Base-by-base conservation (phyloP, 2,797 vertebrate species). In the Hipposideros larvatus region DNA sequence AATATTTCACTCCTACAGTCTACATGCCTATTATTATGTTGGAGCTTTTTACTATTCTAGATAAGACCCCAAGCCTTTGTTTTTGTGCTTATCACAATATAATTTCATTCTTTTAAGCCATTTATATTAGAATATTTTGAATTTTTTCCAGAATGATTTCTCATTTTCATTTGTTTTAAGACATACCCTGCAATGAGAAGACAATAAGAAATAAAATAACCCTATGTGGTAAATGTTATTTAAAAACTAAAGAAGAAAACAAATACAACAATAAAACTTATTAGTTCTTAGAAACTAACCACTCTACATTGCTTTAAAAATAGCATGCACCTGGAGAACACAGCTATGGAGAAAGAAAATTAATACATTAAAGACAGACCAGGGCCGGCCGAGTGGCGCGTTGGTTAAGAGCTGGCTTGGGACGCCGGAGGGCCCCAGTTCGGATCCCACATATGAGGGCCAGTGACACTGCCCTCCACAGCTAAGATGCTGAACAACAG, bases 221-320 rank as follows among this genome's bases (percentile, higher is more conserved):
- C 15, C 63, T 71, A 55, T 0, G 9, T 22, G 21, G n/a, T 65
- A 73, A 92, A 71, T 51, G 5, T 34, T 73, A 31, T 70, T 41
- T 79, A 51, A 87, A 90, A 90, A 92, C 43, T 53, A 43, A 91
- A 90, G 73, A 48, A 37, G 6, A 88, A 96, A 95, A 59, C 66
- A 95, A 75, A 15, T 71, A 11, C 53, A 83, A 83, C 48, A 61
- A 91, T 53, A 87, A 89, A 91, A 68, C 16, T 85, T 55, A 46
- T 48, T 1, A 16, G 14, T 46, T 92, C 51, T 78, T 82, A 71
- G 75, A 75, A 86, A 70, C 24, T 66, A 21, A 61, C 68, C 31
- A 77, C 78, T 73, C 14, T 61, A 46, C 18, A 65, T 53, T 74
- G 16, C 73, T 93, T 87, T 73, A 79, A 90, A 75, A 53, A 51